Evolutionary conservation across 2,113 vertebrate genomes (phyloP).

Genomic region (Lanius collurio): DNA sequence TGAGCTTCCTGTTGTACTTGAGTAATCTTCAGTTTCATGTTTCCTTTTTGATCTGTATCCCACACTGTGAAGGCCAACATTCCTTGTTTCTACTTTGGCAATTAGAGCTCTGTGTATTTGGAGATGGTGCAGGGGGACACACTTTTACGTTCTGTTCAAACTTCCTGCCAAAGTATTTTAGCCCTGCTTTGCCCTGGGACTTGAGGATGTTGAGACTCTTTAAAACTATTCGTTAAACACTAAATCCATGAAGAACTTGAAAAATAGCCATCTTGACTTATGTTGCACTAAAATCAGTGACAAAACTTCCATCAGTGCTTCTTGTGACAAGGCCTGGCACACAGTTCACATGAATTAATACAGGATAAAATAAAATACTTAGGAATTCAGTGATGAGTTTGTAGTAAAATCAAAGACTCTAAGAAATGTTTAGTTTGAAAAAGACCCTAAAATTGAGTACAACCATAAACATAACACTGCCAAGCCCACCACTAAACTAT

Average conservation of each 20-base stretch:
- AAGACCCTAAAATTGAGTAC: neutral
- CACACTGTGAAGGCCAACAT: neutral
- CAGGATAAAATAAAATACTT: neutral
- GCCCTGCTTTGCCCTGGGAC: neutral
- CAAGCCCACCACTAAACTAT: neutral
- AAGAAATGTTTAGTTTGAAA: neutral
- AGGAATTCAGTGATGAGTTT: neutral
- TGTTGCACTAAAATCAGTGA: neutral
- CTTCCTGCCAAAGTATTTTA: conserved; percentile 4
- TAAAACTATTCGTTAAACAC: neutral
- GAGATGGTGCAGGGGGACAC: neutral
- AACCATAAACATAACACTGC: accelerated
- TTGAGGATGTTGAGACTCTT: neutral
- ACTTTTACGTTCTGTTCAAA: neutral
- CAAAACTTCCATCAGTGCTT: neutral
- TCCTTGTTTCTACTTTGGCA: conserved; percentile 34
- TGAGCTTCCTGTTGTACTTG: conserved; percentile 25
- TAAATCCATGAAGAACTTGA: neutral
- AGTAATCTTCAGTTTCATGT: conserved; percentile 47
- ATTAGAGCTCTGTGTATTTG: neutral
- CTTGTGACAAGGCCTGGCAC: neutral
- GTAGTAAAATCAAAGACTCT: neutral
- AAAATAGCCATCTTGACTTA: neutral
- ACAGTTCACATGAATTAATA: neutral
- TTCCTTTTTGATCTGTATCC: conserved; percentile 35